phyloP scores from a whole-genome alignment of 2,888 invertebrate genomes.

The Ypsolopha sequella region DNA sequence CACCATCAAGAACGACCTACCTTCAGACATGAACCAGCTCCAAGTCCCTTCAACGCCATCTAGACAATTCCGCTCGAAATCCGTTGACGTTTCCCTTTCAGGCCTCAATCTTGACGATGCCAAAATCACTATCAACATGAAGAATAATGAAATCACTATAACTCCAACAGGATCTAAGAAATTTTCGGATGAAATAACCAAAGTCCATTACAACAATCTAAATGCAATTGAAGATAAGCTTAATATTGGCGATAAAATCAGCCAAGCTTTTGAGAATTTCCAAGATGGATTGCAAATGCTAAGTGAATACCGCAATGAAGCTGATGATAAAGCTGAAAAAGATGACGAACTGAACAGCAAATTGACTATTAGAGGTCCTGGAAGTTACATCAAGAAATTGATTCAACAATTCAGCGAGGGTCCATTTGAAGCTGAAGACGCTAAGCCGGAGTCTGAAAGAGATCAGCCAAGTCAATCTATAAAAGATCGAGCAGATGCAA shows the following conservation, averaged over 20 bases:
- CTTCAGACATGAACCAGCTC: slow-evolving; percentile 41
- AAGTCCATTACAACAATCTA: slow-evolving; percentile 28
- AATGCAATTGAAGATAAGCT: slow-evolving; percentile 38
- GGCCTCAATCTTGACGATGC: slow-evolving; percentile 47
- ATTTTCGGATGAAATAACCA: slow-evolving; percentile 20
- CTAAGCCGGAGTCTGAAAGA: slow-evolving; percentile 49
- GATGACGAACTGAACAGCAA: slow-evolving; percentile 32
- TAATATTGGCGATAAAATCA: slow-evolving; percentile 45
- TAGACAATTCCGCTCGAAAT: slow-evolving; percentile 66
- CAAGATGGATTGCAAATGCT: slow-evolving; percentile 49
- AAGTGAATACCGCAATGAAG: slow-evolving; percentile 27
- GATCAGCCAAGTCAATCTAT: slow-evolving; percentile 42
- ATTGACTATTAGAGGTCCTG: slow-evolving; percentile 54
- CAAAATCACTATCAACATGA: slow-evolving; percentile 50
- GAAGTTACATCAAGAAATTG: slow-evolving; percentile 58
- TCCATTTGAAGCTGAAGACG: slow-evolving; percentile 47
- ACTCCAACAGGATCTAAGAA: slow-evolving; percentile 49
- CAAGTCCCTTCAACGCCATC: slow-evolving; percentile 42
- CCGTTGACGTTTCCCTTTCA: slow-evolving; percentile 63
- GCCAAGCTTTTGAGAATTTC: slow-evolving; percentile 46
- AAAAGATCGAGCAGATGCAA: slow-evolving; percentile 56
- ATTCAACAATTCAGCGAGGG: slow-evolving; percentile 65
- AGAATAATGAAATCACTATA: slow-evolving; percentile 53
- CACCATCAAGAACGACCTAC: slow-evolving; percentile 36
- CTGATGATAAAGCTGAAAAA: slow-evolving; percentile 23